Evolutionary conservation across 2,797 vertebrate genomes (phyloP).

Genomic region (Takifugu ocellatus): DNA sequence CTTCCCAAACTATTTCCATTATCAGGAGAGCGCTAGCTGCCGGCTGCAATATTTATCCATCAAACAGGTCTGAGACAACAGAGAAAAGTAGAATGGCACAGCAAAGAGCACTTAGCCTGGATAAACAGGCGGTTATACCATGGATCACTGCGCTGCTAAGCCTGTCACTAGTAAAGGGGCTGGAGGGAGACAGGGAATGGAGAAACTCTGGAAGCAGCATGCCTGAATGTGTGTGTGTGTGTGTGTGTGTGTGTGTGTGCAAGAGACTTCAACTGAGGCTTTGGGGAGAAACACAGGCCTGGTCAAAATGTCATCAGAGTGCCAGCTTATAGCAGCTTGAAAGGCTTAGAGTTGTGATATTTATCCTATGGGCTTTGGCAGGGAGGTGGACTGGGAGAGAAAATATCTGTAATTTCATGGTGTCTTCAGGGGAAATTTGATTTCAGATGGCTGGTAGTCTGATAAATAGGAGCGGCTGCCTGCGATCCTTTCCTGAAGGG

Average conservation of each 20-base stretch:
- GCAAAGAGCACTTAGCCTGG: constrained; percentile 75
- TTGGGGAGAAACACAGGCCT: constrained; percentile 69
- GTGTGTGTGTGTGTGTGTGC: constrained; percentile 21
- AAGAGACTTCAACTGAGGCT: constrained; percentile 59
- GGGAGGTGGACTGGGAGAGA: constrained; percentile 68
- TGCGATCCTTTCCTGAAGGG: constrained; percentile 73
- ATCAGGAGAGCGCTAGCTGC: constrained; percentile 55
- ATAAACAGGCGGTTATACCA: constrained; percentile 71
- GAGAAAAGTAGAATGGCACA: constrained; percentile 65
- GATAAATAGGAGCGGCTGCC: constrained; percentile 80
- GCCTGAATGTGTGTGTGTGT: constrained; percentile 21
- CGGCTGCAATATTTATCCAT: constrained; percentile 75
- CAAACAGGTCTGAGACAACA: constrained; percentile 69
- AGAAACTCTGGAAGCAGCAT: constrained; percentile 53
- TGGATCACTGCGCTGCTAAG: constrained; percentile 76
- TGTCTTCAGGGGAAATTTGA: constrained; percentile 84
- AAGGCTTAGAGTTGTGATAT: constrained; percentile 82
- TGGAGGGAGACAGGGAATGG: constrained; percentile 54
- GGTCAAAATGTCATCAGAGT: constrained; percentile 80
- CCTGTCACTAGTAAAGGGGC: constrained; percentile 65
- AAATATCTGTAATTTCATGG: constrained; percentile 83
- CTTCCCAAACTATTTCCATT: constrained; percentile 70
- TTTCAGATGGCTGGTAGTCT: constrained; percentile 80
- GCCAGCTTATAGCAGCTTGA: constrained; percentile 77
- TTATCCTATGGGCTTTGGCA: constrained; percentile 78